Percentiles rank a stretch among this genome's conserved stretches.
Evolutionary conservation across 2,888 invertebrate species (phyloP).

Genomic region (Caenorhabditis japonica): DNA sequence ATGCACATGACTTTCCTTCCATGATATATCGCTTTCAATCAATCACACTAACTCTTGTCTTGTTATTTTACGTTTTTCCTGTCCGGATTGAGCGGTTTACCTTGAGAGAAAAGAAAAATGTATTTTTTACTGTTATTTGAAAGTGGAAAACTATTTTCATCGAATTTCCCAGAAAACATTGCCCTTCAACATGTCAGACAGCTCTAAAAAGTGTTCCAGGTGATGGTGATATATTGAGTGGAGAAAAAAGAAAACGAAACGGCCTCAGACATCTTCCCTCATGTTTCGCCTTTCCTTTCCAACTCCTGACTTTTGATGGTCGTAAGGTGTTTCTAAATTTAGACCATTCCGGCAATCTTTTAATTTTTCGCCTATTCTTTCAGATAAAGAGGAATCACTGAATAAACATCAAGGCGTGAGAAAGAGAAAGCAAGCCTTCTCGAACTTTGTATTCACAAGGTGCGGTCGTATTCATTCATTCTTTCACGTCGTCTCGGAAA

Average conservation of each 20-base stretch:
- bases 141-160: constrained; percentile 1
- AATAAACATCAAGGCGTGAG: constrained; percentile 38
- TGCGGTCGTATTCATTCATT: too few species aligned
- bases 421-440: constrained; percentile 39
- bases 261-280: constrained; percentile 14
- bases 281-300: neutral
- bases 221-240: constrained; percentile 29
- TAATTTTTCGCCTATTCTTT: constrained; percentile 6
- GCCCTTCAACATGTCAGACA: constrained; percentile 22
- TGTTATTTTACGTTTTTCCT: constrained; percentile 12
- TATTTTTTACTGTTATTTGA: constrained; percentile 25
- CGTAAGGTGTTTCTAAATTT: constrained; percentile 15
- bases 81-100: constrained; percentile 44
- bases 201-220: constrained; percentile 19
- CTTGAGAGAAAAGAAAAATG: constrained; percentile 43
- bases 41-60: too few species aligned
- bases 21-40: too few species aligned
- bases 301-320: constrained; percentile 45
- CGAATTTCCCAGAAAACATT: constrained; percentile 32
- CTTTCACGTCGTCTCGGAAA: constrained; percentile 31
- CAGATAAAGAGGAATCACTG: constrained; percentile 29
- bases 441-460: constrained; percentile 49
- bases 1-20: too few species aligned
- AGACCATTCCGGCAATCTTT: constrained; percentile 12
- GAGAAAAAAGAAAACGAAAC: too few species aligned